A percentile compares a stretch with the other conserved stretches of the same genome.
These are phyloP conservation scores for Oreochromis tanganicae DNA, from an alignment of 2,113 vertebrate genomes.

Conservation along the genomic window DNA sequence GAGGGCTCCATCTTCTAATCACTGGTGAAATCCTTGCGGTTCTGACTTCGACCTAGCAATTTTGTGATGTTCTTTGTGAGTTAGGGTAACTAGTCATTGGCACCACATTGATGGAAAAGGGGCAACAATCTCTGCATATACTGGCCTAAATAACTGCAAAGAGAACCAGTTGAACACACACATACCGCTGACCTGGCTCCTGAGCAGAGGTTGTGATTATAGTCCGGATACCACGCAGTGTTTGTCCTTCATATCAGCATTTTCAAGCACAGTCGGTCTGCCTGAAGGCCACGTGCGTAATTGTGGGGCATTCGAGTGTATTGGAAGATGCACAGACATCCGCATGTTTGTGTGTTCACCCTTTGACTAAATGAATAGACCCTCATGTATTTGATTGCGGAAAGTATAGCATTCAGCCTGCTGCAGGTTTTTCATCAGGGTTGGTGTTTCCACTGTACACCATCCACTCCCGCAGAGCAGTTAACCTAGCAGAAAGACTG, in stretches of 20 bases:
- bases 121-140: not conserved
- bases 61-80: not conserved
- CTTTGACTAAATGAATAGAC: not conserved
- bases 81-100: not conserved
- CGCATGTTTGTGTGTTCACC: not conserved
- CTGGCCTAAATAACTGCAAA: not conserved
- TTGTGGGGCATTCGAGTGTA: not conserved
- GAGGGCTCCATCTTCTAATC: not conserved
- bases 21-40: not conserved
- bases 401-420: not conserved
- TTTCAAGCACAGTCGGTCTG: not conserved
- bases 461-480: not conserved
- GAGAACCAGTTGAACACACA: not conserved
- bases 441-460: not conserved
- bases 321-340: not conserved
- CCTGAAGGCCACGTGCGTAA: not conserved
- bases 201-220: not conserved
- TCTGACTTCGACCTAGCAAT: not conserved
- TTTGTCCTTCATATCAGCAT: not conserved
- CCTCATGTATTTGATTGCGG: not conserved
- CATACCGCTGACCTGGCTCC: not conserved
- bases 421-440: not conserved
- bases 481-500: not conserved
- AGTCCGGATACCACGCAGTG: not conserved
- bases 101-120: not conserved